Evolutionary conservation across 2,888 invertebrate genomes (phyloP).

Genomic region (Ectemnius lituratus): DNA sequence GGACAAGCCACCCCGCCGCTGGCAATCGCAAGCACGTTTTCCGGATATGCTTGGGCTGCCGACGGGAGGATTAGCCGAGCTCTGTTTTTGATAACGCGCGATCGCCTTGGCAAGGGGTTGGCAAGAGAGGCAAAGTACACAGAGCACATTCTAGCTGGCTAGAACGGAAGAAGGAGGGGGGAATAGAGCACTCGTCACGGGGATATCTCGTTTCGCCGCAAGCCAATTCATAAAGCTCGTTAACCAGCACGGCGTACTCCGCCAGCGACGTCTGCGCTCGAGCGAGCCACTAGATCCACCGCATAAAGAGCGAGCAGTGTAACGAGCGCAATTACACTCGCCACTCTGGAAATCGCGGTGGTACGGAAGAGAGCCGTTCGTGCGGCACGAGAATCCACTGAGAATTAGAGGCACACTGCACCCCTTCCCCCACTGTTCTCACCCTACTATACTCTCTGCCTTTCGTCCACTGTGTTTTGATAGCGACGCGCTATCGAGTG

Average conservation of each 20-base stretch:
- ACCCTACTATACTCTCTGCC: no score
- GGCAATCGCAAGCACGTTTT: no score
- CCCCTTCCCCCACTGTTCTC: no score
- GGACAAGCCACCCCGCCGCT: no score
- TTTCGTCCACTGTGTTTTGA: slow-evolving; percentile 28
- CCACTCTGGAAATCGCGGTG: slow-evolving; percentile 29
- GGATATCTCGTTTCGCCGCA: slow-evolving; percentile 19
- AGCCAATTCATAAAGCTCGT: background rate
- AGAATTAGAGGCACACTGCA: slow-evolving; percentile 33
- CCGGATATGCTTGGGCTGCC: no score
- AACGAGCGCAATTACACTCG: slow-evolving; percentile 46
- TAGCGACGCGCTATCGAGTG: background rate
- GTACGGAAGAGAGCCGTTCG: slow-evolving; percentile 36
- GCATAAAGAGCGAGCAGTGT: slow-evolving; percentile 16
- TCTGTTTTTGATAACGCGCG: no score
- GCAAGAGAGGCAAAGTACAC: no score
- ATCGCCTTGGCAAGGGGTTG: no score
- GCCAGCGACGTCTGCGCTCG: slow-evolving; percentile 9
- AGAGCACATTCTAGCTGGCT: no score
- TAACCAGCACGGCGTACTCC: slow-evolving; percentile 1
- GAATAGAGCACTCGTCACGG: background rate
- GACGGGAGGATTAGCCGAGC: no score
- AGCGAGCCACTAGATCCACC: slow-evolving; percentile 17
- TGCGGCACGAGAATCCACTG: slow-evolving; percentile 51
- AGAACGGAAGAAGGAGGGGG: background rate